Evolutionary conservation across 1,140 invertebrate genomes (phyloP), one percentile per base, ranked within the genome.

Genomic region (Tetraneura akinire): DNA sequence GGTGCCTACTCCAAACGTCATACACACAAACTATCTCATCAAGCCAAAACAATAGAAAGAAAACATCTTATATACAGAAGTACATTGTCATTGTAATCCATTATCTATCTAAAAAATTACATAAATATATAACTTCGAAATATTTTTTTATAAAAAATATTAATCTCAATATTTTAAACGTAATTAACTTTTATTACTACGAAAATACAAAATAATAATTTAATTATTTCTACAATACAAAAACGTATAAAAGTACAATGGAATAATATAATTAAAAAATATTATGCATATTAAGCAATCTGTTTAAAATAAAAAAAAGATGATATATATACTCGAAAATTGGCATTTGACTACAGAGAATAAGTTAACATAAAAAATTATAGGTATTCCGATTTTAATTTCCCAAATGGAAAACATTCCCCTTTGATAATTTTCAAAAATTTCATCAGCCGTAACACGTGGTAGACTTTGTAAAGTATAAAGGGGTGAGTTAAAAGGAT

Each of bases 331-430:
- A 37, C 32, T 4, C 8, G 32, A 3, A 37, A 64, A 64, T 64
- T 9, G 32, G 37, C 18, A 64, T 62, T 6, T 6, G 16, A 68
- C n/a, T 14, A 66, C 13, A 45, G 32, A 47, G 3, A 51, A 51
- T 21, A 49, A 71, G 26, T 3, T n/a, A 16, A 42, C 16, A 37
- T 37, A 47, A 26, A 47, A 29, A 26, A 71, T 47, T n/a, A n/a
- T n/a, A n/a, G 16, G 70, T 21, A 32, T 60, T 37, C 23, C 32
- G 13, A 62, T 78, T 78, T 60, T 62, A 78, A 78, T 62, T 60
- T 78, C 18, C 74, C 55, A 62, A 78, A 78, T 78, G 55, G 55
- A 62, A 73, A 55, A 47, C 18, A n/a, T 78, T 45, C 32, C 6
- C 42, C 21, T 78, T 78, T 42, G 37, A 78, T 60, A 62, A 42